These are phyloP conservation scores for Gila robusta DNA, from an alignment of 2,797 vertebrate genomes.

Conservation along the genomic window DNA sequence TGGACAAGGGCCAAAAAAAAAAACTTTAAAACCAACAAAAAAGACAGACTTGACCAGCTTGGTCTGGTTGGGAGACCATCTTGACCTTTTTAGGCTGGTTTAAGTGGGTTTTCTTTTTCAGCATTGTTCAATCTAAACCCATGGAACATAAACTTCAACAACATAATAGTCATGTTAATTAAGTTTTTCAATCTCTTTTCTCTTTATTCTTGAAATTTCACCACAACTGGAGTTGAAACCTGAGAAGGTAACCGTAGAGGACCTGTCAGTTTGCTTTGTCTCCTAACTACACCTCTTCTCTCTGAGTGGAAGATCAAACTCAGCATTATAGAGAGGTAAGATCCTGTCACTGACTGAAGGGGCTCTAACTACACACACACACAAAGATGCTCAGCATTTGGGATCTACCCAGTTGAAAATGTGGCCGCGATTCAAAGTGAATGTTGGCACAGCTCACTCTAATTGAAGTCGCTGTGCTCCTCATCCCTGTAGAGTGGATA, in stretches of 20 bases:
- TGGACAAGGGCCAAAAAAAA: background rate
- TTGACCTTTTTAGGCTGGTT: background rate
- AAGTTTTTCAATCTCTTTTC: background rate
- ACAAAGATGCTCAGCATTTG: conserved; percentile 19
- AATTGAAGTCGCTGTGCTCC: conserved; percentile 23
- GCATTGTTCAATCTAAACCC: background rate
- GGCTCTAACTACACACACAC: background rate
- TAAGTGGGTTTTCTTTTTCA: background rate
- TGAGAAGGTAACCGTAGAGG: background rate
- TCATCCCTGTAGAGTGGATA: background rate
- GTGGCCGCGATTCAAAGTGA: conserved; percentile 33
- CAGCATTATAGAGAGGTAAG: conserved; percentile 15
- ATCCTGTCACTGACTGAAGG: conserved; percentile 34
- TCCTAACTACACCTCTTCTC: background rate
- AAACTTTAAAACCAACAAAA: background rate
- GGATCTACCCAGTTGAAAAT: conserved; percentile 8
- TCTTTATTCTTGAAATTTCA: conserved; percentile 5
- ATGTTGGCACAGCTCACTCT: conserved; percentile 31
- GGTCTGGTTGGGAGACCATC: background rate
- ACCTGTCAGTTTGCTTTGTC: conserved; percentile 2
- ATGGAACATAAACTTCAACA: background rate
- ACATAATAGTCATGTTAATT: background rate
- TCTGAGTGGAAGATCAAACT: conserved; percentile 32
- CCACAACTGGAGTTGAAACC: background rate
- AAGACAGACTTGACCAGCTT: background rate